phyloP scores from a whole-genome alignment of 2,888 invertebrate species.

The Cheilosia soror region DNA sequence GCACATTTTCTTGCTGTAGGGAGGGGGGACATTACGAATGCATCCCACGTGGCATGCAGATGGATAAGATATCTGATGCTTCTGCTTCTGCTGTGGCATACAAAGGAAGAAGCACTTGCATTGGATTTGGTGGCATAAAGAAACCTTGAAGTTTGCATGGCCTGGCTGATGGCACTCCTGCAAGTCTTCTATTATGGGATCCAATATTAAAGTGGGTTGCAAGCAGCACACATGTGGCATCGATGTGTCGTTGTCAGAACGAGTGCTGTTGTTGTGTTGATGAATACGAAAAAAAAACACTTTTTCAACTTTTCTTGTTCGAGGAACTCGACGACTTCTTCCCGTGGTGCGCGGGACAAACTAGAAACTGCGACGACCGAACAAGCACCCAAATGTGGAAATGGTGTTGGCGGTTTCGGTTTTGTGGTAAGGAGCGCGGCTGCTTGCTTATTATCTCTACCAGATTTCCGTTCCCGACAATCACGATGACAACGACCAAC shows the following conservation, averaged over 20 bases:
- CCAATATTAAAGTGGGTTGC: constrained; percentile 47
- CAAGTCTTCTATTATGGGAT: constrained; percentile 22
- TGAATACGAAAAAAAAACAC: constrained; percentile 2
- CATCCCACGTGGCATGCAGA: constrained; percentile 69
- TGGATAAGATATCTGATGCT: constrained; percentile 47
- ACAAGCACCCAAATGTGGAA: constrained; percentile 62
- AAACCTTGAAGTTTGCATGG: constrained; percentile 43
- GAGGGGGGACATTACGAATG: constrained; percentile 54
- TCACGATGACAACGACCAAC: constrained; percentile 30
- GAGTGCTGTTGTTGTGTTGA: background rate
- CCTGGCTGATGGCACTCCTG: constrained; percentile 28
- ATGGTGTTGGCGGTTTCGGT: constrained; percentile 67
- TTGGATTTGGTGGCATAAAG: constrained; percentile 24
- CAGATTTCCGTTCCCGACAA: constrained; percentile 27
- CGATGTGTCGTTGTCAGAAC: constrained; percentile 56
- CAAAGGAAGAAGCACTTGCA: constrained; percentile 32
- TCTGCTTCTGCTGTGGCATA: constrained; percentile 28
- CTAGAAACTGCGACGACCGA: constrained; percentile 11
- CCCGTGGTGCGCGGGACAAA: constrained; percentile 3
- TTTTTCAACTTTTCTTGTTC: constrained; percentile 52
- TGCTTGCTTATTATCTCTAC: constrained; percentile 41
- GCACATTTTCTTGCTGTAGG: constrained; percentile 44
- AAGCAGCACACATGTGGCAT: constrained; percentile 60
- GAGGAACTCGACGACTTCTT: background rate
- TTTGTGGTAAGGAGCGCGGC: constrained; percentile 7